These are phyloP conservation scores for Pandion haliaetus DNA, from an alignment of 2,113 vertebrate genomes.

Conservation along the genomic window DNA sequence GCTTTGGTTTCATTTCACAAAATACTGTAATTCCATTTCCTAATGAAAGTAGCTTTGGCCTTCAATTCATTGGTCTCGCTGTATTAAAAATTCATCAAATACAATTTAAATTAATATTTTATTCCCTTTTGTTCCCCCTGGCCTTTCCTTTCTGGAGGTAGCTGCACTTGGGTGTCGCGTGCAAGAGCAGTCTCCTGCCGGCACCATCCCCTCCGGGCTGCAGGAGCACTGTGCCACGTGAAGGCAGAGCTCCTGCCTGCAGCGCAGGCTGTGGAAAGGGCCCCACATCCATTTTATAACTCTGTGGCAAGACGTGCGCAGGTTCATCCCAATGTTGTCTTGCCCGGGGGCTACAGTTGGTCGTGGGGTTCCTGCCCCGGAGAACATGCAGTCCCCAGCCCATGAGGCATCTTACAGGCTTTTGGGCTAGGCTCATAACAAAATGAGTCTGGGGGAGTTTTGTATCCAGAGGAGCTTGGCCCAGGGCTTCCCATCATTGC, in stretches of 20 bases:
- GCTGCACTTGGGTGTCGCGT: accelerated
- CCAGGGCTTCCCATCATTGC: not conserved
- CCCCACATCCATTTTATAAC: not conserved
- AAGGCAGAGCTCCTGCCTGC: not conserved
- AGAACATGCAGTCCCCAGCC: not conserved
- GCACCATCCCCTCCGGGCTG: not conserved
- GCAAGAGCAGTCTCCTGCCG: not conserved
- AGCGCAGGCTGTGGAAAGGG: accelerated
- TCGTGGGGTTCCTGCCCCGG: not conserved
- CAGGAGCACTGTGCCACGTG: accelerated
- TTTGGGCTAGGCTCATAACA: not conserved
- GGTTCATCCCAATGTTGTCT: not conserved
- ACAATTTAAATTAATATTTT: slow-evolving; percentile 23
- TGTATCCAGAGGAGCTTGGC: not conserved
- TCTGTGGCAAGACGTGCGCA: not conserved
- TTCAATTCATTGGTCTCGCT: not conserved
- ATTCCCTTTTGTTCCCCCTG: not conserved
- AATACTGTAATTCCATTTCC: not conserved
- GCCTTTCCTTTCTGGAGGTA: not conserved
- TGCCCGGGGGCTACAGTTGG: not conserved
- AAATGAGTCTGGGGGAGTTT: not conserved
- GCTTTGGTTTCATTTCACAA: not conserved
- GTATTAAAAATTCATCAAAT: slow-evolving; percentile 9
- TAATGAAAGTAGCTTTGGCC: not conserved
- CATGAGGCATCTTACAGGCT: accelerated